Base-by-base conservation (phyloP, 2,797 vertebrate genomes). In the Microctenopoma lineatum region DNA sequence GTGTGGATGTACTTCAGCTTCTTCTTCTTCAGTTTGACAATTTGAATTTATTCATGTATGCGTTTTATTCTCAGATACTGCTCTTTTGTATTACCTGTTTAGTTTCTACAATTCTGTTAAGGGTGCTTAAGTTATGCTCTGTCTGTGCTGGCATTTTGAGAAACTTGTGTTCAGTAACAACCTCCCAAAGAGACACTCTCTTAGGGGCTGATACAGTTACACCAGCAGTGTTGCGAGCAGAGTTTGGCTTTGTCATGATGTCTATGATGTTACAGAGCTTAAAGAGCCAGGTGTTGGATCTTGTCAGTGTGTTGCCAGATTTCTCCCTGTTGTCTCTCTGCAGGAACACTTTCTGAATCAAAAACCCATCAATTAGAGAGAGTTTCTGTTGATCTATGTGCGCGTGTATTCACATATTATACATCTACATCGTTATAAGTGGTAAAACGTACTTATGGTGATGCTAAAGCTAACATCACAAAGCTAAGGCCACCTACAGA, bases 151-250 rank as follows among this genome's bases (percentile, higher is more conserved):
- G 62, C 46, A 47, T 86, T 80, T 65, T 65, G 10, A 61, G 42
- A 52, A 58, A 36, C 45, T 57, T 12, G 67, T 72, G 54, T 69
- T 66, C 55, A 76, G 51, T 55, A 76, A 64, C 68, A 77, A 66
- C 13, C 44, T 27, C 73, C 70, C 77, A 71, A 16, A 69, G 76
- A 80, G 76, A 75, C 68, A 2, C 53, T 1, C 58, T 83, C 85
- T 59, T 73, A 15, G 58, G 58, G 44, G 74, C 42, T 21, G 57
- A 63, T 66, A 32, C 8, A 26, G 53, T 70, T 1, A 57, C 18
- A 29, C 57, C 66, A 48, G 47, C 63, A 60, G 60, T 57, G 69
- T n/a, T 16, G 53, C 57, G 46, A 21, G 74, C 59, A 52, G 29
- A 59, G 48, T 73, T 74, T 66, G 59, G 54, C 55, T 83, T 55